These are phyloP conservation scores for Eleginops maclovinus DNA, from an alignment of 2,113 vertebrate species.

Conservation along the genomic window DNA sequence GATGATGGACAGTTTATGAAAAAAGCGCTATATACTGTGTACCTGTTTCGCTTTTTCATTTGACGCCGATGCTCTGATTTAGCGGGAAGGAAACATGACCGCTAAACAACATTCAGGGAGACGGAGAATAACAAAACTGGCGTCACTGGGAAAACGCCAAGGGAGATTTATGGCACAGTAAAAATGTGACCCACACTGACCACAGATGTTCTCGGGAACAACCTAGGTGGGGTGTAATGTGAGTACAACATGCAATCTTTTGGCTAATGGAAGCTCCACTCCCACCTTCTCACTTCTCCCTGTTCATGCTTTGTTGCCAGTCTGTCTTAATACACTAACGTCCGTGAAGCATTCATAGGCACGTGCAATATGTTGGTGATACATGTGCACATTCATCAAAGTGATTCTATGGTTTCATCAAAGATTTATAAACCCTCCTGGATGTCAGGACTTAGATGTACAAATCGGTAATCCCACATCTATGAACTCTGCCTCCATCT, in stretches of 20 bases:
- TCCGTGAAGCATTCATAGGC: conserved; percentile 54
- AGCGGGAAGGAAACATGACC: conserved; percentile 21
- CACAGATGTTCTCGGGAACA: conserved; percentile 59
- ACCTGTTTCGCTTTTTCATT: conserved; percentile 15
- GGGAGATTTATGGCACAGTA: conserved; percentile 65
- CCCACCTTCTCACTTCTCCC: conserved; percentile 33
- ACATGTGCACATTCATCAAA: conserved; percentile 66
- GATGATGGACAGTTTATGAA: background rate
- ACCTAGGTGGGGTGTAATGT: conserved; percentile 58
- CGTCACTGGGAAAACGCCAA: conserved; percentile 32
- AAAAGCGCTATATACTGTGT: background rate
- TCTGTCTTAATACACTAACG: conserved; percentile 60
- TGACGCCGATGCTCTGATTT: conserved; percentile 21
- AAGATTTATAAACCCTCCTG: conserved; percentile 68
- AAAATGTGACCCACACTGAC: conserved; percentile 62
- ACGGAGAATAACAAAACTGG: conserved; percentile 45
- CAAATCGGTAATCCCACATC: conserved; percentile 70
- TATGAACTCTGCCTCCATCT: conserved; percentile 48
- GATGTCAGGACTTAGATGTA: conserved; percentile 69
- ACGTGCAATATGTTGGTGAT: conserved; percentile 45
- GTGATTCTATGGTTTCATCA: conserved; percentile 71
- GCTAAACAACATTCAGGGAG: conserved; percentile 36
- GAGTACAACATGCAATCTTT: conserved; percentile 49
- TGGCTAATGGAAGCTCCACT: conserved; percentile 9
- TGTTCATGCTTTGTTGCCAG: conserved; percentile 18